Conservation (phyloP, 2,888 invertebrate genomes). For the Dichetophora obliterata region DNA sequence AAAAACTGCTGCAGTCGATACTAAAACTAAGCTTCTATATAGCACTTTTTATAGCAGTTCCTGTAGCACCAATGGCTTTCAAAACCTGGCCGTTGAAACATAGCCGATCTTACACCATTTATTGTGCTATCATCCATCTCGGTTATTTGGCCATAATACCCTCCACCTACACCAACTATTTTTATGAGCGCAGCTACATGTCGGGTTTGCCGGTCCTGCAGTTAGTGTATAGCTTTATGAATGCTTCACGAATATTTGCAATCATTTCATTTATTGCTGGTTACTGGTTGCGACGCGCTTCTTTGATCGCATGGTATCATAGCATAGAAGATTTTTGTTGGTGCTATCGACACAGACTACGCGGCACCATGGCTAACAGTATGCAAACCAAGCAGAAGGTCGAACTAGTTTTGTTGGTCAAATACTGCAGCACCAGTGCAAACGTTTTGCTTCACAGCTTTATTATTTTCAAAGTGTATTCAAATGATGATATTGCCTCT, state of each 20-base stretch:
- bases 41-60: background rate
- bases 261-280: constrained; percentile 9
- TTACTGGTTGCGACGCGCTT: constrained; percentile 27
- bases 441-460: too few species aligned
- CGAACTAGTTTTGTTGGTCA: too few species aligned
- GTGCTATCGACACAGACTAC: too few species aligned
- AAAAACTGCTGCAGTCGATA: background rate
- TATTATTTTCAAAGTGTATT: too few species aligned
- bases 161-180: background rate
- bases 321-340: too few species aligned
- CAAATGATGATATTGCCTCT: too few species aligned
- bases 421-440: too few species aligned
- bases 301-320: background rate
- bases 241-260: constrained; percentile 21
- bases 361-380: too few species aligned
- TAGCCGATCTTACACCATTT: background rate
- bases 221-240: constrained; percentile 31
- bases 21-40: background rate
- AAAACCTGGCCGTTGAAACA: background rate
- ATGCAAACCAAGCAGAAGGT: too few species aligned
- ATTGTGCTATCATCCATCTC: background rate
- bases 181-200: background rate
- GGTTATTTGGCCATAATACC: background rate
- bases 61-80: background rate
- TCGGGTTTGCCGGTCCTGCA: constrained; percentile 14